Evolutionary conservation across 2,113 vertebrate species (phyloP), one percentile per base, ranked within the genome.

Genomic region (Synchiropus splendidus): DNA sequence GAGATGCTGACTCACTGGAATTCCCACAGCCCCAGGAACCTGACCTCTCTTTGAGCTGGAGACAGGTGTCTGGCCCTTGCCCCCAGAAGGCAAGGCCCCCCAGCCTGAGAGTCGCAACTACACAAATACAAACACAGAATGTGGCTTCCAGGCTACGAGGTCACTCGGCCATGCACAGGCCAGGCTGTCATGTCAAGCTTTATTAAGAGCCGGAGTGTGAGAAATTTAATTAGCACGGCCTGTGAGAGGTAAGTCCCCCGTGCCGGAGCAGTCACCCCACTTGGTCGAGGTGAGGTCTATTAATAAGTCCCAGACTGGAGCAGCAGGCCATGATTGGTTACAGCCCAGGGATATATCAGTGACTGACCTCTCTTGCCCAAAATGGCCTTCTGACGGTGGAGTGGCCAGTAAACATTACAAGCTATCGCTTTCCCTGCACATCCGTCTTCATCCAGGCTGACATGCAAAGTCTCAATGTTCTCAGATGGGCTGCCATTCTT

Each of bases 181-280:
- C 70, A 71, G 64, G 60, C 65, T 71, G 64, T 63, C 58, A 51
- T 67, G 73, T 77, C 80, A 65, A 39, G 36, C 16, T 67, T 72
- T 70, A 75, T 81, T 77, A 80, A 59, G 70, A 64, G 58, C 48
- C 4, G 18, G 64, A 39, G 54, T 77, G 56, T 60, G 44, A 48
- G 47, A 62, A 62, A 76, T 81, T 83, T 84, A 83, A 83, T 81
- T 82, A 79, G 51, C 14, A 1, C 39, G 53, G 56, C 45, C 54
- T 44, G 33, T 43, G 52, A 45, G 48, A 64, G 54, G 45, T 46
- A 48, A 64, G 60, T 58, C 63, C 45, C 58, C 1, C 4, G 10
- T 42, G 49, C 46, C 36, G 34, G 11, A 50, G 34, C 39, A 42
- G 55, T 44, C 43, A 43, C n/a, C n/a, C n/a, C n/a, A n/a, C 55